Percentiles rank a stretch among this genome's conserved stretches.
phyloP scores from a whole-genome alignment of 2,888 invertebrate genomes.

The Mesorhabditis sp. region DNA sequence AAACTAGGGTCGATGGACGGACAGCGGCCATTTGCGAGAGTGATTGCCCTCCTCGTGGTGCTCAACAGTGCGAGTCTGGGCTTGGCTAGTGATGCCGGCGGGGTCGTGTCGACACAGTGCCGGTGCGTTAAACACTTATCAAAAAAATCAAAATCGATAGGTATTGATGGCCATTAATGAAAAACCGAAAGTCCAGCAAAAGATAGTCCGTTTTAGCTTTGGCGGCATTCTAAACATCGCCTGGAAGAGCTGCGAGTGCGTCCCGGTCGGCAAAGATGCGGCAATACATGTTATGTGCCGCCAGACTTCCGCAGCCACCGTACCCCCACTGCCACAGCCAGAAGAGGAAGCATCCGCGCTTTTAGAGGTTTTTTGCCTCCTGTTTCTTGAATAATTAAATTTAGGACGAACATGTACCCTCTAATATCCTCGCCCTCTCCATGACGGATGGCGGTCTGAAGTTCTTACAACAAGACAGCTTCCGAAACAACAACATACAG shows the following conservation, averaged over 20 bases:
- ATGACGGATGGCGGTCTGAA: conserved; percentile 40
- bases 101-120: no score
- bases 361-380: no score
- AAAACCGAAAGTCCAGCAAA: neutral
- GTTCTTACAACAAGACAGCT: conserved; percentile 47
- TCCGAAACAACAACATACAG: conserved; percentile 49
- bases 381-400: no score
- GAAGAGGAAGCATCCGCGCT: conserved; percentile 9
- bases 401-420: conserved; percentile 11
- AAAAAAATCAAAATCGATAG: conserved; percentile 13
- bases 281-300: conserved; percentile 36
- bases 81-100: no score
- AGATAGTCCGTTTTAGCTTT: conserved; percentile 12
- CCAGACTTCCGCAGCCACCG: conserved; percentile 31
- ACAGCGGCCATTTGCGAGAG: no score
- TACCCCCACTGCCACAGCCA: conserved; percentile 28
- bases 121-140: neutral
- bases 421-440: conserved; percentile 35
- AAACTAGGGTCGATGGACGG: no score
- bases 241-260: conserved; percentile 33
- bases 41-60: no score
- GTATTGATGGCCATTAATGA: conserved; percentile 19
- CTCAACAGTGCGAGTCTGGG: no score
- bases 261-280: conserved; percentile 25
- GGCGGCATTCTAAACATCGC: conserved; percentile 20